These are phyloP conservation scores for Epizoanthus stellaris DNA, from an alignment of 92 coral and sea anemone species.

Conservation along the genomic window DNA sequence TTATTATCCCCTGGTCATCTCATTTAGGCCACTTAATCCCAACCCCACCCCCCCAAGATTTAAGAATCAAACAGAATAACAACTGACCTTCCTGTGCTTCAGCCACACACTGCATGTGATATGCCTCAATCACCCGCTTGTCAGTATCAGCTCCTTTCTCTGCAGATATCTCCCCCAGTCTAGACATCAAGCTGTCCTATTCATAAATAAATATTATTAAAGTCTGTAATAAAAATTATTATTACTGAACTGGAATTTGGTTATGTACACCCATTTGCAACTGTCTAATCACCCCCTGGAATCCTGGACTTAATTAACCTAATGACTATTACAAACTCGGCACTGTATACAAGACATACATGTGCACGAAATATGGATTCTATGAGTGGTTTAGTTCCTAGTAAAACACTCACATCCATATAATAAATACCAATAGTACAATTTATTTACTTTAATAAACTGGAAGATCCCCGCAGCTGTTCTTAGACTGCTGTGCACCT, in stretches of 20 bases:
- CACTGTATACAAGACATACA: too few species aligned
- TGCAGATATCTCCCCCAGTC: conserved; percentile 85
- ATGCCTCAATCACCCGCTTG: conserved; percentile 87
- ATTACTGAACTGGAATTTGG: too few species aligned
- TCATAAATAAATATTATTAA: too few species aligned
- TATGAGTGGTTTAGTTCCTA: too few species aligned
- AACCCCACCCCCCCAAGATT: not conserved
- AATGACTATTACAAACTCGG: too few species aligned
- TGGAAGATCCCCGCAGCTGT: conserved; percentile 96
- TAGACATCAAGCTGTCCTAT: conserved; percentile 88
- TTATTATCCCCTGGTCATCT: too few species aligned
- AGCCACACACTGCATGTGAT: conserved; percentile 97
- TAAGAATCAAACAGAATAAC: not conserved
- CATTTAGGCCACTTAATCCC: not conserved
- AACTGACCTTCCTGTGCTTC: conserved; percentile 95
- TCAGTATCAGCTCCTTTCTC: conserved; percentile 97
- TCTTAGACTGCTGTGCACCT: conserved; percentile 87
- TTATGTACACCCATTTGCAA: too few species aligned
- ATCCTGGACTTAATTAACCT: too few species aligned
- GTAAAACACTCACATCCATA: too few species aligned
- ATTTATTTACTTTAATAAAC: conserved; percentile 81
- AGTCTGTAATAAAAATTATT: too few species aligned
- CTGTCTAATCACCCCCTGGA: too few species aligned
- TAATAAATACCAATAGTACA: not conserved
- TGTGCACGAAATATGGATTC: too few species aligned